These are phyloP conservation scores for Dendrocincla fuliginosa DNA, from an alignment of 2,797 vertebrate genomes.

Conservation along the genomic window DNA sequence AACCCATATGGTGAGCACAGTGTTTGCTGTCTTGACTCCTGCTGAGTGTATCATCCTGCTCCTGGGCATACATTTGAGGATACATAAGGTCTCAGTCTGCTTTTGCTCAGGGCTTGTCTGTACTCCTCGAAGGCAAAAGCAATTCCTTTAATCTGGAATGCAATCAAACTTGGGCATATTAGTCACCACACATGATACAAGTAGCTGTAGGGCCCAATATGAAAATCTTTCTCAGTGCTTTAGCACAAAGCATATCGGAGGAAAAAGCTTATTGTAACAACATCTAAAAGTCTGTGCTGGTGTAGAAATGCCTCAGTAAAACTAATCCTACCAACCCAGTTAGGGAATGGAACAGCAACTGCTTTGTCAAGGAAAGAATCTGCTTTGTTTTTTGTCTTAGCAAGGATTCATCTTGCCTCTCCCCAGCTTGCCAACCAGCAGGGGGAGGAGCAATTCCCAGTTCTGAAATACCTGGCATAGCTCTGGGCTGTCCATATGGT, in stretches of 20 bases:
- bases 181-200: neutral
- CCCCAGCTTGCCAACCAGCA: neutral
- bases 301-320: neutral
- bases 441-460: neutral
- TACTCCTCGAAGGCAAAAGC: conserved; percentile 19
- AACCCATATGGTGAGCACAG: conserved; percentile 10
- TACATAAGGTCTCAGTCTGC: conserved; percentile 24
- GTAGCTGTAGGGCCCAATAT: neutral
- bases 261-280: neutral
- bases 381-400: neutral
- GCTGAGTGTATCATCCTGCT: neutral
- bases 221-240: neutral
- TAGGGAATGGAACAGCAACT: neutral
- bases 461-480: conserved; percentile 33
- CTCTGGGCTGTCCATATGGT: conserved; percentile 48
- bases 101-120: conserved; percentile 2
- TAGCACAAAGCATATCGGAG: neutral
- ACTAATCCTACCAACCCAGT: neutral
- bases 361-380: neutral
- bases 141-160: conserved; percentile 20
- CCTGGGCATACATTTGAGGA: conserved; percentile 2
- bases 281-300: neutral
- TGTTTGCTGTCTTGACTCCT: conserved; percentile 32
- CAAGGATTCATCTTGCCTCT: neutral
- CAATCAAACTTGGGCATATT: neutral